Conservation (phyloP, 2,113 vertebrate species). For the Rhipidura dahli region DNA sequence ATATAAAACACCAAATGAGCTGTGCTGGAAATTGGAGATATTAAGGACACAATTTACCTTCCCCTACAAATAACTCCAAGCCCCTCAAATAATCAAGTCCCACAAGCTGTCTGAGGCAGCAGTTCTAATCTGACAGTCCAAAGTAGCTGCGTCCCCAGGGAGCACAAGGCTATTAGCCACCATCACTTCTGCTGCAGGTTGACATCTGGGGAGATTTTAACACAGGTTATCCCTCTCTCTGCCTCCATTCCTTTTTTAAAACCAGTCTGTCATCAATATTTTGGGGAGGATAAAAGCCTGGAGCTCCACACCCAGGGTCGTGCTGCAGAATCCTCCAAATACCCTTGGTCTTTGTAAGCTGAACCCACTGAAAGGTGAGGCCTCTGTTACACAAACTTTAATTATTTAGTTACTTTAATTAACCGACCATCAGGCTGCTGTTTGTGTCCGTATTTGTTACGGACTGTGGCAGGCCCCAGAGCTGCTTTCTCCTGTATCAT, state of each 20-base stretch:
- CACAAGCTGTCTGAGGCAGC: slow-evolving; percentile 56
- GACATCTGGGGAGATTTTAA: slow-evolving; percentile 72
- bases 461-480: background rate
- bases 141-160: slow-evolving; percentile 71
- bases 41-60: slow-evolving; percentile 29
- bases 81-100: slow-evolving; percentile 32
- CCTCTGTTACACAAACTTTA: slow-evolving; percentile 24
- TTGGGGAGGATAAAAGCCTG: background rate
- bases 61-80: slow-evolving; percentile 39
- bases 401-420: slow-evolving; percentile 65
- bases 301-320: background rate
- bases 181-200: slow-evolving; percentile 67
- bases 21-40: background rate
- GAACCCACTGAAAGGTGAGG: background rate
- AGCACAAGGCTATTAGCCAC: slow-evolving; percentile 70
- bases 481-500: fast-evolving
- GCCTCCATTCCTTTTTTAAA: background rate
- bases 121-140: slow-evolving; percentile 74
- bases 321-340: background rate
- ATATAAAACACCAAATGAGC: background rate
- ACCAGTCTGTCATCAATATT: slow-evolving; percentile 24
- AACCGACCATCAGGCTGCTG: slow-evolving; percentile 28
- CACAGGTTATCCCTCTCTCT: slow-evolving; percentile 60
- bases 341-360: background rate
- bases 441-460: background rate